phyloP scores from a whole-genome alignment of 2,797 vertebrate species.

The Scolopax bukidnonensis region DNA sequence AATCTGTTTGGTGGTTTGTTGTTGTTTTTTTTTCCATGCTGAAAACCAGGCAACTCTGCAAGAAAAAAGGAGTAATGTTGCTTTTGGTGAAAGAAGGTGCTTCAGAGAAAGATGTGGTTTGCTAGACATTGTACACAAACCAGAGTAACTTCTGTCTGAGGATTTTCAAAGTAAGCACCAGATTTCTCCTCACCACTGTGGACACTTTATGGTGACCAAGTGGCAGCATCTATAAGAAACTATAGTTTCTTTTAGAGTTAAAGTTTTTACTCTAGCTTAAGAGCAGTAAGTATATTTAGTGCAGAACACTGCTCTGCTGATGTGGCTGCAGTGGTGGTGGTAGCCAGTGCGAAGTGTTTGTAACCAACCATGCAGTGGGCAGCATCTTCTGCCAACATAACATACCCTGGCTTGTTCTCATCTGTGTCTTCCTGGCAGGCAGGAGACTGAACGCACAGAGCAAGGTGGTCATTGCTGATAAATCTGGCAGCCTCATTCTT shows the following conservation, averaged over 20 bases:
- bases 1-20: background rate
- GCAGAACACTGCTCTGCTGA: background rate
- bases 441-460: background rate
- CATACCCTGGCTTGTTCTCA: background rate
- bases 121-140: background rate
- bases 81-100: background rate
- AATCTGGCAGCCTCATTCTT: background rate
- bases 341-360: background rate
- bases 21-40: background rate
- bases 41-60: background rate
- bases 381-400: background rate
- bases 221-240: background rate
- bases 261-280: background rate
- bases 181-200: background rate
- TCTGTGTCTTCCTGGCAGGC: fast-evolving
- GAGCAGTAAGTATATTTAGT: background rate
- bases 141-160: background rate
- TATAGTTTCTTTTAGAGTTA: too few species aligned
- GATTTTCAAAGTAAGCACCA: background rate
- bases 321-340: background rate
- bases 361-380: background rate
- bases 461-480: background rate
- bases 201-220: background rate
- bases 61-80: background rate
- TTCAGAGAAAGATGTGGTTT: background rate